A percentile compares a stretch with the other conserved stretches of the same genome.
Evolutionary conservation across 2,797 vertebrate genomes (phyloP).

Genomic region (Channallabes apus): DNA sequence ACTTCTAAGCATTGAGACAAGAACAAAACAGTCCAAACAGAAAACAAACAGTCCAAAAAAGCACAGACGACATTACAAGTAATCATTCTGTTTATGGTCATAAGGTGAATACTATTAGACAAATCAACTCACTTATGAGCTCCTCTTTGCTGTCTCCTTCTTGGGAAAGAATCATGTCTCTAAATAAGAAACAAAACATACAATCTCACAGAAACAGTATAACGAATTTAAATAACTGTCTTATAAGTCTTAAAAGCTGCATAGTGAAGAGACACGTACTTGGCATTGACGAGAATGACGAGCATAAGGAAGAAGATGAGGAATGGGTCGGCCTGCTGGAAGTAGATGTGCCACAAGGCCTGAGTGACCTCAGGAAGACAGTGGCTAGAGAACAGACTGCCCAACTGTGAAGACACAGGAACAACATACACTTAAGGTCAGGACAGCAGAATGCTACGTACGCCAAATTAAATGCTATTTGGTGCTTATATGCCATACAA

Average conservation of each 20-base stretch:
- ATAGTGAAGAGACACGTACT: slow-evolving; percentile 74
- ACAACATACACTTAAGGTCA: not conserved
- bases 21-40: no score
- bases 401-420: slow-evolving; percentile 76
- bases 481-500: no score
- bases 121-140: slow-evolving; percentile 83
- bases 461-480: not conserved
- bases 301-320: slow-evolving; percentile 98
- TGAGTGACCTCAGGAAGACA: slow-evolving; percentile 89
- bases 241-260: not conserved
- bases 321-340: slow-evolving; percentile 95
- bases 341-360: slow-evolving; percentile 92
- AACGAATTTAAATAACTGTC: not conserved
- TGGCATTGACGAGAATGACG: slow-evolving; percentile 98
- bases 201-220: not conserved
- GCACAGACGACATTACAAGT: not conserved
- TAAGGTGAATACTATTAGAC: not conserved
- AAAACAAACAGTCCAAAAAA: not conserved
- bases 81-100: not conserved
- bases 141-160: slow-evolving; percentile 85
- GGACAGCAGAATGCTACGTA: not conserved
- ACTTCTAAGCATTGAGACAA: not conserved
- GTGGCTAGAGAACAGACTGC: slow-evolving; percentile 91
- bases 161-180: slow-evolving; percentile 86
- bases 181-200: slow-evolving; percentile 61